Percentiles rank a stretch among this genome's conserved stretches.
These are phyloP conservation scores for Montipora efflorescens DNA, from an alignment of 64 coral and sea anemone genomes.

Conservation along the genomic window DNA sequence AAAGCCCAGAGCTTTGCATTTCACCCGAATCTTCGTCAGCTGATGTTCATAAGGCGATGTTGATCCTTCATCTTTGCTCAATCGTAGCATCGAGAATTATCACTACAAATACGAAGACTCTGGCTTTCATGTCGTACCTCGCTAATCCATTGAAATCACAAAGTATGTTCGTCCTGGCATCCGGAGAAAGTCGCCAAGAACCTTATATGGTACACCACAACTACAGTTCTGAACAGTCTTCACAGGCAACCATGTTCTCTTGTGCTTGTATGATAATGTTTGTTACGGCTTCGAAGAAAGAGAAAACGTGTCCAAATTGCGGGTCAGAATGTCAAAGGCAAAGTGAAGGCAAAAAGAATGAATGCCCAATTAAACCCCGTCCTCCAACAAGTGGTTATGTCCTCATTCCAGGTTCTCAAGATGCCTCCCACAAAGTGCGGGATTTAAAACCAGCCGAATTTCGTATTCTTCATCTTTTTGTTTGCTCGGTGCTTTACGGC, in stretches of 20 bases:
- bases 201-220: constrained; percentile 4
- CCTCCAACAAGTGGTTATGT: constrained; percentile 47
- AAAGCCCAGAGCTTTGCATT: constrained; percentile 42
- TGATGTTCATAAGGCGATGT: constrained; percentile 69
- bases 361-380: not conserved
- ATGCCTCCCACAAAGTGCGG: constrained; percentile 34
- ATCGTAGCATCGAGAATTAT: constrained; percentile 52
- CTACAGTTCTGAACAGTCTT: not conserved
- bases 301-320: constrained; percentile 31
- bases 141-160: constrained; percentile 15
- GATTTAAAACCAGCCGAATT: constrained; percentile 75
- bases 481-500: constrained; percentile 66
- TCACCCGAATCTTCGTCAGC: constrained; percentile 64
- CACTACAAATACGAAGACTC: not conserved
- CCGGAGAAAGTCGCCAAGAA: not conserved
- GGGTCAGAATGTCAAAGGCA: constrained; percentile 32
- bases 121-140: constrained; percentile 42
- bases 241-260: not conserved
- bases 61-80: constrained; percentile 67
- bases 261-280: constrained; percentile 18
- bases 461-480: constrained; percentile 73
- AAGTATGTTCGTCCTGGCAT: constrained; percentile 30
- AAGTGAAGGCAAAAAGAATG: not conserved
- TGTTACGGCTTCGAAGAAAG: not conserved
- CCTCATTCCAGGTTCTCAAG: not conserved